These are phyloP conservation scores for Acrossocheilus wenchowensis DNA, from an alignment of 2,797 vertebrate genomes.

Conservation along the genomic window DNA sequence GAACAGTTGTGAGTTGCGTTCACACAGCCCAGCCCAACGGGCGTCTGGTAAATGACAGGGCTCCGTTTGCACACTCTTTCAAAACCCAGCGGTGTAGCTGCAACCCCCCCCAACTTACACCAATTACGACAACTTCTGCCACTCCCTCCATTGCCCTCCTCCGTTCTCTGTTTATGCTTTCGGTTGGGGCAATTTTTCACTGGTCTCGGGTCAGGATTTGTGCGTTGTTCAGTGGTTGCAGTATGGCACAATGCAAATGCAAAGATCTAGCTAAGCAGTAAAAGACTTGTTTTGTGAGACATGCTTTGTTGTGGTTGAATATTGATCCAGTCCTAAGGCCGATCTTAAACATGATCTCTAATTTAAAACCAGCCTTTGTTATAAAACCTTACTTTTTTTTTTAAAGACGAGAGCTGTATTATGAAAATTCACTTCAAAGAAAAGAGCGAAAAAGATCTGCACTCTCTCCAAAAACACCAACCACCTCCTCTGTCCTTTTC, in stretches of 20 bases:
- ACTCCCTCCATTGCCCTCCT: slow-evolving; percentile 41
- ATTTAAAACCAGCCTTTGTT: slow-evolving; percentile 12
- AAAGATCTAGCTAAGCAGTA: slow-evolving; percentile 9
- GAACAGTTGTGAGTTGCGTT: slow-evolving; percentile 61
- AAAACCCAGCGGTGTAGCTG: slow-evolving; percentile 57
- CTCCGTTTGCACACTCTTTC: slow-evolving; percentile 54
- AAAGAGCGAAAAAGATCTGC: slow-evolving; percentile 12
- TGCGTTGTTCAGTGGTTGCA: neutral
- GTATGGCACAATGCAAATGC: slow-evolving; percentile 13
- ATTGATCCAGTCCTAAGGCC: neutral
- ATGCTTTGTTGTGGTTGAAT: slow-evolving; percentile 14
- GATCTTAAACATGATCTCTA: slow-evolving; percentile 1
- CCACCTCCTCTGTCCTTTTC: slow-evolving; percentile 36
- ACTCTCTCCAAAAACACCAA: slow-evolving; percentile 26
- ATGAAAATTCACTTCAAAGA: slow-evolving; percentile 8
- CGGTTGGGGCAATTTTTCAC: slow-evolving; percentile 25
- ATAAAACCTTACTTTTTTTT: neutral
- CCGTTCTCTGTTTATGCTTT: slow-evolving; percentile 46
- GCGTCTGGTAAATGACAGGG: slow-evolving; percentile 67
- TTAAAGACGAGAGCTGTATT: neutral
- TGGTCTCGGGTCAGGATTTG: slow-evolving; percentile 35
- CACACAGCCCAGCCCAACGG: slow-evolving; percentile 64
- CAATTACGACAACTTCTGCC: slow-evolving; percentile 50
- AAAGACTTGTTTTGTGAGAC: neutral
- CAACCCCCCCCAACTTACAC: slow-evolving; percentile 27